Evolutionary conservation across 2,888 invertebrate species (phyloP), one percentile per base, ranked within the genome.

Genomic region (Zygaena filipendulae): DNA sequence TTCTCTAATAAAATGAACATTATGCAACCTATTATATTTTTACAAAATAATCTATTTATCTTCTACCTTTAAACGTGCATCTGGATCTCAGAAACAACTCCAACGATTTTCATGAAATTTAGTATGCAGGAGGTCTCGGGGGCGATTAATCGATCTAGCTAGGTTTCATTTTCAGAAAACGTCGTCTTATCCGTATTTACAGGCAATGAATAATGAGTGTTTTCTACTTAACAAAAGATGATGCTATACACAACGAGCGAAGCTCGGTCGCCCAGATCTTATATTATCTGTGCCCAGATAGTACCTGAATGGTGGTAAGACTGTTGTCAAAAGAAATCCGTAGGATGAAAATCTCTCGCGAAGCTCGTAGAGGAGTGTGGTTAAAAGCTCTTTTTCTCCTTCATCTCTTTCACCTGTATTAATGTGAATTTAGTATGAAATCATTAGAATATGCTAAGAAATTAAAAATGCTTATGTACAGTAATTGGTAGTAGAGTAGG

Each of bases 241-340:
- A 7, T 21, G 10, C 3, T 1, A 3, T 13, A 13, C n/a, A n/a
- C n/a, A n/a, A n/a, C n/a, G n/a, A n/a, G n/a, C n/a, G n/a, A n/a
- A n/a, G n/a, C n/a, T n/a, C n/a, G n/a, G n/a, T n/a, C n/a, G n/a
- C n/a, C n/a, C n/a, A n/a, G n/a, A n/a, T n/a, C n/a, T n/a, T n/a
- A n/a, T n/a, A n/a, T n/a, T n/a, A n/a, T n/a, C n/a, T n/a, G n/a
- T n/a, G n/a, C n/a, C n/a, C n/a, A 16, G 16, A 16, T 6, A 4
- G 39, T 81, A 82, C 71, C 84, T 72, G 19, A 82, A 83, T 25
- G 84, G 84, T 23, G 84, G 84, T 7, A 84, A 59, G 3, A 86
- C 80, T 6, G 85, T 83, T 2, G 82, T 82, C 6, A 87, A 54
- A 2, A 81, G 57, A 52, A 82, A 83, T 25, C 83, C 83, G 35